A percentile compares a stretch with the other conserved stretches of the same genome.
Evolutionary conservation across 2,888 invertebrate genomes (phyloP).

Genomic region (Pristionchus mayeri): DNA sequence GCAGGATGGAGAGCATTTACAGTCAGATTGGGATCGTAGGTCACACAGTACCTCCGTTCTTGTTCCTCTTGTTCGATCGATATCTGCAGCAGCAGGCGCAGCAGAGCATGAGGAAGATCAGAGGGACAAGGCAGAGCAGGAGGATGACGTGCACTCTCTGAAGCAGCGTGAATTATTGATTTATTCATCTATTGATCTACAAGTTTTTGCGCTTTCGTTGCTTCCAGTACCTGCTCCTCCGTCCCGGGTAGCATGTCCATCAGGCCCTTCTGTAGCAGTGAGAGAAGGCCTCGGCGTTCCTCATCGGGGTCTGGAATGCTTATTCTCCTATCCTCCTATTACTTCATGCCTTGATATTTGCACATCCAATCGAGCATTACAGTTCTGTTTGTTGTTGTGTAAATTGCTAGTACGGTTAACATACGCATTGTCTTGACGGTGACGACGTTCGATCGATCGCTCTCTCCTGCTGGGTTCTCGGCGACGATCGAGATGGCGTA

Average conservation of each 20-base stretch:
- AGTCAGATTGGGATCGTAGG: no score
- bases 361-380: no score
- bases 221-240: slow-evolving; percentile 31
- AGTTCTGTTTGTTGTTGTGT: no score
- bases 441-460: slow-evolving; percentile 57
- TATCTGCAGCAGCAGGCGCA: slow-evolving; percentile 61
- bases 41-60: background rate
- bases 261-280: slow-evolving; percentile 22
- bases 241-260: slow-evolving; percentile 1
- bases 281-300: slow-evolving; percentile 24
- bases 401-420: slow-evolving; percentile 37
- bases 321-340: no score
- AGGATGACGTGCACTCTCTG: slow-evolving; percentile 37
- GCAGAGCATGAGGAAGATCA: slow-evolving; percentile 55
- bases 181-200: background rate
- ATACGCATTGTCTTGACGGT: slow-evolving; percentile 66
- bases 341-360: no score
- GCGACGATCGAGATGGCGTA: slow-evolving; percentile 65
- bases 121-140: slow-evolving; percentile 51
- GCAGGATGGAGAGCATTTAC: no score
- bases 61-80: slow-evolving; percentile 48
- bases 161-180: background rate
- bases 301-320: slow-evolving; percentile 22
- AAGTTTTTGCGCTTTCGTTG: no score
- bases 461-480: slow-evolving; percentile 67